Evolutionary conservation across 1,140 invertebrate genomes (phyloP).

Genomic region (Scaptodrosophila lebanonensis): DNA sequence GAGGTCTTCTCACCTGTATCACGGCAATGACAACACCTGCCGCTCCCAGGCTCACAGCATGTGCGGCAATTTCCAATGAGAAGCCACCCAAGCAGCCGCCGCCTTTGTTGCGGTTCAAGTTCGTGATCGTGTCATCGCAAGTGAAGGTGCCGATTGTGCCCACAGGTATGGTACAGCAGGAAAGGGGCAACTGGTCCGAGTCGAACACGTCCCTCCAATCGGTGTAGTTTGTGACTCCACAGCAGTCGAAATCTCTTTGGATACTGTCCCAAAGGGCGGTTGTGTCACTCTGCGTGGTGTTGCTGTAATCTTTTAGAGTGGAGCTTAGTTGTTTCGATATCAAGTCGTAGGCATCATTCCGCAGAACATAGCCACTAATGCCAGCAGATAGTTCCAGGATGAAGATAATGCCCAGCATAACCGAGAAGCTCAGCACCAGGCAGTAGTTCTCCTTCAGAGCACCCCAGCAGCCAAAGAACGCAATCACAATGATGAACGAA

Average conservation of each 20-base stretch:
- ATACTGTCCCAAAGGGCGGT: conserved; percentile 81
- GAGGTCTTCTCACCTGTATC: conserved; percentile 81
- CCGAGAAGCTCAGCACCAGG: conserved; percentile 87
- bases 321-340: conserved; percentile 78
- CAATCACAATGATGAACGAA: conserved; percentile 86
- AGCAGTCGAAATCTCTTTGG: conserved; percentile 84
- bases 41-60: conserved; percentile 85
- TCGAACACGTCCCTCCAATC: conserved; percentile 80
- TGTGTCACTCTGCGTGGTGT: conserved; percentile 63
- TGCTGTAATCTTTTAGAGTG: conserved; percentile 79
- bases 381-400: conserved; percentile 89
- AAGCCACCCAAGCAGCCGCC: conserved; percentile 82
- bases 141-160: conserved; percentile 77
- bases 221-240: conserved; percentile 80
- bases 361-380: conserved; percentile 87
- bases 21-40: conserved; percentile 86
- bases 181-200: conserved; percentile 78
- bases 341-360: conserved; percentile 79
- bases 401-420: conserved; percentile 86
- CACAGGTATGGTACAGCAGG: conserved; percentile 80
- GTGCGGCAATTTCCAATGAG: conserved; percentile 80
- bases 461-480: conserved; percentile 93
- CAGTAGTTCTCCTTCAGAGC: conserved; percentile 89
- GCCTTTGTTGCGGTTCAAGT: conserved; percentile 22
- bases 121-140: conserved; percentile 67